Evolutionary conservation across 2,888 invertebrate genomes (phyloP), one percentile per base, ranked within the genome.

Genomic region (Masnerella sp.): DNA sequence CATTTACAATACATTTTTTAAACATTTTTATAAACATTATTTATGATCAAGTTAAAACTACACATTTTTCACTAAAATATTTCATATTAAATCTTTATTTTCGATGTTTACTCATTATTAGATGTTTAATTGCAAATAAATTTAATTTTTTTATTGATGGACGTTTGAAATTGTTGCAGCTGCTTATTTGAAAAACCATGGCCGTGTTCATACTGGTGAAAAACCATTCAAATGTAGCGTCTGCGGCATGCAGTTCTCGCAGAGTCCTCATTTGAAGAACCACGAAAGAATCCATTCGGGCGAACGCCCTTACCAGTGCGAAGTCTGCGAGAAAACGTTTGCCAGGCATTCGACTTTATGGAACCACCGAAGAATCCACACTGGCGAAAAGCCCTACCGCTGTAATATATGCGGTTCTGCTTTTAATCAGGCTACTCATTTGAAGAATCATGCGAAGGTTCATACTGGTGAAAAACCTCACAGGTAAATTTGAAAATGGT

Each of bases 211-310:
- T 80, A 95, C 95, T 0, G 95, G 95, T 5, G 89, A 89, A 76
- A 89, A 89, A 68, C 89, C 89, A 8, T 89, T 80, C 84, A 93
- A 93, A 87, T 96, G 95, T 88, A 93, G 92, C 83, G 95, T 95
- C 17, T 96, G 95, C 85, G 95, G 95, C 43, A 95, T 95, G 95
- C 95, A 95, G 85, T 95, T 96, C 86, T 95, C 95, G 4, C 95
- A 96, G 83, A 94, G 94, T 61, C 95, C 95, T 1, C 95, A 96
- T 89, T 89, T 96, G 58, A 95, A 95, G 84, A 96, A 95, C 86
- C 95, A 95, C 83, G 95, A 96, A 87, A 90, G 95, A 82, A 95
- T 95, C 62, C 95, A 96, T 86, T 95, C 95, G 25, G 95, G 95
- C 1, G 95, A 95, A 83, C 91, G 95, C 75, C 95, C 95, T 0